Evolutionary conservation across 2,113 vertebrate genomes (phyloP), one percentile per base, ranked within the genome.

Genomic region (Pollimyrus isidori): DNA sequence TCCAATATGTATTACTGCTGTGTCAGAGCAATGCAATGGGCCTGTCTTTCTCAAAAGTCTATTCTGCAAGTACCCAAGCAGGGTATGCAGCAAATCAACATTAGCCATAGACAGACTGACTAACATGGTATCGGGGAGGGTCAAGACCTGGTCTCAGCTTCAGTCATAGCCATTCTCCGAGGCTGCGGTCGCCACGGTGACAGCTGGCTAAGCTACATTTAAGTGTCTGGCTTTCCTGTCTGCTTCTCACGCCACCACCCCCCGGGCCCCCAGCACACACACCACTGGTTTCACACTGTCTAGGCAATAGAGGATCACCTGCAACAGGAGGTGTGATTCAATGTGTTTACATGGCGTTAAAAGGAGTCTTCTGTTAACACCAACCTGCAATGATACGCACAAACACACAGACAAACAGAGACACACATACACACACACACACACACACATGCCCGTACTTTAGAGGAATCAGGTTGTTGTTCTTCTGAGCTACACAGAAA

Each of bases 341-440:
- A 53, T 53, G 85, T 46, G 86, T 53, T 82, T 90, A 88, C 82
- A 53, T 90, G 73, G 73, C 56, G 69, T 88, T 89, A 86, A 90
- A 85, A 58, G 56, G n/a, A 73, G 26, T 56, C 23, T 80, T 35
- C 35, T 86, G 13, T 84, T 86, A 86, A 65, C 11, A 30, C n/a
- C 11, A 48, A 53, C 48, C 17, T 39, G 46, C 15, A 19, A 21
- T 46, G 19, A 50, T 35, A 50, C 10, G n/a, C 52, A 88, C 13
- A 39, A 11, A 88, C 58, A 65, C 87, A 69, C 17, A 21, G 19
- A 52, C 87, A 88, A 42, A 35, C 0, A 65, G 5, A n/a, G n/a
- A 42, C 42, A 42, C 2, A 42, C 42, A 42, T 3, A 42, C 42
- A 42, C 42, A 42, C 42, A 42, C 3, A 3, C 42, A 45, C 42